phyloP scores from a whole-genome alignment of 2,888 invertebrate species.

The Beris morrisii region DNA sequence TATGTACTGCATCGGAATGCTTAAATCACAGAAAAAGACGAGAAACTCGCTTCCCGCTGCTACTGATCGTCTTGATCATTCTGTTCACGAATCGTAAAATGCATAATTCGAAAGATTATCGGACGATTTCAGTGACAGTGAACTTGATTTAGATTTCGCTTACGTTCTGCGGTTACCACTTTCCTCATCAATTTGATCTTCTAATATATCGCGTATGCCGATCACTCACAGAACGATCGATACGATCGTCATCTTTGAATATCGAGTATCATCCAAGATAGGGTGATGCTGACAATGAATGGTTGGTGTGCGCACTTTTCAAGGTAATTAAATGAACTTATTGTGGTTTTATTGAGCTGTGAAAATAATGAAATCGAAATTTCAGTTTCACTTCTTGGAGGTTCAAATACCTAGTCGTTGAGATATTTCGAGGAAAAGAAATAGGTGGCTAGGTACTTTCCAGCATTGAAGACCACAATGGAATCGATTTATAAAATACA shows the following conservation, averaged over 20 bases:
- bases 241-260: too few species aligned
- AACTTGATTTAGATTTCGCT: constrained; percentile 28
- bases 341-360: constrained; percentile 10
- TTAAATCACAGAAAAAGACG: neutral
- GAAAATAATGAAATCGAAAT: neutral
- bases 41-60: too few species aligned
- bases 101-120: neutral
- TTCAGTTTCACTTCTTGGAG: constrained; percentile 11
- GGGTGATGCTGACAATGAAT: neutral
- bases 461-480: too few species aligned
- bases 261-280: neutral
- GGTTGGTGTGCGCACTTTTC: neutral
- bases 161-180: constrained; percentile 3
- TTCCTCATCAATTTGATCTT: constrained; percentile 15
- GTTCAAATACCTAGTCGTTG: neutral
- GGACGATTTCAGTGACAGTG: constrained; percentile 16
- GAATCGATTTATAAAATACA: too few species aligned
- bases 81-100: neutral
- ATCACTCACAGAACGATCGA: neutral
- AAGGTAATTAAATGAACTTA: constrained; percentile 13
- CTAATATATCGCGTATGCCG: neutral
- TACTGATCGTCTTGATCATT: neutral
- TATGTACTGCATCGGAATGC: neutral
- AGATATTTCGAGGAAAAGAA: too few species aligned
- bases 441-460: too few species aligned